Evolutionary conservation across 2,797 vertebrate genomes (phyloP).

Genomic region (Leptoclinus maculatus): DNA sequence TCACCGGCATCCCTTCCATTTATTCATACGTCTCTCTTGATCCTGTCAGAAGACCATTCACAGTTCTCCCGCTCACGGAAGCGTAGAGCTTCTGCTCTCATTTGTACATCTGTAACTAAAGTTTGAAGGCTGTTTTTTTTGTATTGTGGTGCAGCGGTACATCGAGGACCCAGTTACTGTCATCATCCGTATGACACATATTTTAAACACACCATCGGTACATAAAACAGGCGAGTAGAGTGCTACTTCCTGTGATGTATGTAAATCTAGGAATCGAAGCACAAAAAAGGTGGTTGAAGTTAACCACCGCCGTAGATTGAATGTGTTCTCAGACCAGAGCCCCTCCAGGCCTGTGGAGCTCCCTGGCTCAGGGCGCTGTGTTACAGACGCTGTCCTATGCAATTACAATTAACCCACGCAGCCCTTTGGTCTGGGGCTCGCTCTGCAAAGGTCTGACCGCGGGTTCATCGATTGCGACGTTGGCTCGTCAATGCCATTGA

Average conservation of each 20-base stretch:
- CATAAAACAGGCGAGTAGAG: neutral
- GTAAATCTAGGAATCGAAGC: neutral
- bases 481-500: constrained; percentile 68
- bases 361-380: constrained; percentile 43
- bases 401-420: constrained; percentile 74
- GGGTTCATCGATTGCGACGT: constrained; percentile 64
- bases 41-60: constrained; percentile 37
- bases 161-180: neutral
- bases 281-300: constrained; percentile 21
- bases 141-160: constrained; percentile 25
- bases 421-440: constrained; percentile 55
- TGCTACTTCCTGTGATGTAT: neutral
- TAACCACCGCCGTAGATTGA: constrained; percentile 48
- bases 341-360: constrained; percentile 39
- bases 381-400: constrained; percentile 70
- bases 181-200: neutral
- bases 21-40: constrained; percentile 52
- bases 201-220: neutral
- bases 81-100: constrained; percentile 19
- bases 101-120: constrained; percentile 28
- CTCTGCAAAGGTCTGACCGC: constrained; percentile 66
- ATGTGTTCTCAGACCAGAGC: constrained; percentile 25
- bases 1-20: constrained; percentile 45
- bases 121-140: constrained; percentile 7
- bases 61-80: constrained; percentile 30